Base-by-base conservation (phyloP, 2,888 invertebrate species). In the Belgica antarctica region DNA sequence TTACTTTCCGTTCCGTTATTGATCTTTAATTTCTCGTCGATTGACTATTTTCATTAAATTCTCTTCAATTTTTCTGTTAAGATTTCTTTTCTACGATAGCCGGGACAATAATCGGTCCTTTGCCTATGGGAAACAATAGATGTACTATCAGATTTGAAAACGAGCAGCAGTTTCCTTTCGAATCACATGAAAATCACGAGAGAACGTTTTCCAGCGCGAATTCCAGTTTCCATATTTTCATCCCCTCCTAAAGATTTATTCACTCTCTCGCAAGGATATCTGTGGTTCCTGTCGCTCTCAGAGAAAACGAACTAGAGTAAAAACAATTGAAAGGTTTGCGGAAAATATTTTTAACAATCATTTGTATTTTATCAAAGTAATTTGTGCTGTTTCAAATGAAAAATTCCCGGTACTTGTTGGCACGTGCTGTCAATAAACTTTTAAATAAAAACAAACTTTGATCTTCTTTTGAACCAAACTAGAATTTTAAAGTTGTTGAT, bases 91-190 rank as follows among this genome's bases (percentile, higher is more conserved):
- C 57, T 31, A 47, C 47, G 31, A 25, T 57, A 24, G 24, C 47
- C 28, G 34, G 15, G 28, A 28, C 22, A 57, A 57, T 27, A 57
- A 22, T 68, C 57, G 57, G 68, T 68, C 34, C 68, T 57, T 52
- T 47, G 57, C 68, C 19, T 57, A 68, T 34, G 28, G 46, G 68
- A 57, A 68, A 68, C 68, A 68, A 68, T 57, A 68, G 57, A 57
- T 57, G 57, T 68, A 68, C 68, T 68, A 68, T 68, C 68, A 68
- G 68, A 57, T 57, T 57, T 57, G 31, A 52, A 68, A 46, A 52
- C 57, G 57, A 19, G 31, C 68, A 68, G 57, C 68, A 68, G 68
- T 68, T 68, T 68, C 57, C 68, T 68, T 47, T 68, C 68, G 68
- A 68, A 57, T 68, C 68, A 47, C 8, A 27, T 25, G 19, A 57